Conservation (phyloP, 2,888 invertebrate species). For the Brachynemurus nebulosus region DNA sequence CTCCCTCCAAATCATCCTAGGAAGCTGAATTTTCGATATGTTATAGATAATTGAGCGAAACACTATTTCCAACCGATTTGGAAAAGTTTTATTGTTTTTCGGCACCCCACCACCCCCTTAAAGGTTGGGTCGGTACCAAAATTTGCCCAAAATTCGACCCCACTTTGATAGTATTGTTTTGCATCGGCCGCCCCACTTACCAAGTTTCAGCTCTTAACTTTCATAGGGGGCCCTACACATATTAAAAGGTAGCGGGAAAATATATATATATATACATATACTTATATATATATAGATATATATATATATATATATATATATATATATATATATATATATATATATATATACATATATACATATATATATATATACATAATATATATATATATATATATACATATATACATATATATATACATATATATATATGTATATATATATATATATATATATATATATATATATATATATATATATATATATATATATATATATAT, state of each 20-base stretch:
- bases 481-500: conserved; percentile 3
- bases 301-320: not conserved
- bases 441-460: conserved; percentile 1
- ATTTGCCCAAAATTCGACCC: too few relatives aligned
- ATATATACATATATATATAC: not conserved
- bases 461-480: conserved; percentile 6
- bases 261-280: not conserved
- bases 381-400: conserved; percentile 3
- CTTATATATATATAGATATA: not conserved
- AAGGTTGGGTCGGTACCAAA: not conserved
- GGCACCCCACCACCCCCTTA: not conserved
- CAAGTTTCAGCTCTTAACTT: too few relatives aligned
- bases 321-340: not conserved
- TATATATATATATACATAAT: conserved; percentile 6
- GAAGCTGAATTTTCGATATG: too few relatives aligned
- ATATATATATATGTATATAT: not conserved
- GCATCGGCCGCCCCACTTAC: too few relatives aligned
- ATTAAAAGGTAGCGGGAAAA: too few relatives aligned
- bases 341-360: not conserved
- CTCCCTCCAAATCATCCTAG: too few relatives aligned
- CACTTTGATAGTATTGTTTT: too few relatives aligned
- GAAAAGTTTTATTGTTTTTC: too few relatives aligned
- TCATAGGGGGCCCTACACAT: too few relatives aligned
- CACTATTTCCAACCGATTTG: too few relatives aligned
- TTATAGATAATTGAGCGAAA: too few relatives aligned